Evolutionary conservation across 2,797 vertebrate species (phyloP).

Genomic region (Anas flavirostris): DNA sequence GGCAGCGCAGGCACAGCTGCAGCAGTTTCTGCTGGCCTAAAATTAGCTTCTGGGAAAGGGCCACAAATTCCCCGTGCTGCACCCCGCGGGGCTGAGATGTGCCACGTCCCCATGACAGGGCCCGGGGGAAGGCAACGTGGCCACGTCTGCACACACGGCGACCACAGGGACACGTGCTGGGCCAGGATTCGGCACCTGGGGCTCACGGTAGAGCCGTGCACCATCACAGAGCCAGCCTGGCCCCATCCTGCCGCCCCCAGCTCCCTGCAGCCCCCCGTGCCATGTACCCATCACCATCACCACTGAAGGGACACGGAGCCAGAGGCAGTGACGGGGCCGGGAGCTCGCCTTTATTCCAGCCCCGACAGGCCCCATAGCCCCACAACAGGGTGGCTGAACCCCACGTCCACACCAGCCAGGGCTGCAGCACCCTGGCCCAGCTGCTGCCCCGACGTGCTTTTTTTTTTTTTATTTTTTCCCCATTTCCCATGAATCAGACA

Average conservation of each 20-base stretch:
- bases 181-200: not conserved
- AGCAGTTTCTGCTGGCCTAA: not conserved
- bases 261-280: fast-evolving
- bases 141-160: not conserved
- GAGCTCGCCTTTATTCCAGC: slow-evolving; percentile 49
- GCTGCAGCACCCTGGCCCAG: not conserved
- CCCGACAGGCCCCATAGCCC: no score
- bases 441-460: not conserved
- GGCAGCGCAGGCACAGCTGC: not conserved
- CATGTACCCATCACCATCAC: no score
- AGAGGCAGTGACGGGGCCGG: not conserved
- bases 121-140: not conserved
- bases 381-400: no score
- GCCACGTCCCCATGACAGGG: fast-evolving
- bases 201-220: not conserved
- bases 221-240: not conserved
- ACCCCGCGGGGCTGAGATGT: not conserved
- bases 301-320: not conserved
- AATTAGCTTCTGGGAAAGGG: not conserved
- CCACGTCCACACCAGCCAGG: not conserved
- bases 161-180: fast-evolving
- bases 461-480: not conserved
- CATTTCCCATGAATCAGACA: not conserved
- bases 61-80: not conserved
- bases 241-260: not conserved